These are phyloP conservation scores for Spizella passerina DNA, from an alignment of 2,797 vertebrate species.

Conservation along the genomic window DNA sequence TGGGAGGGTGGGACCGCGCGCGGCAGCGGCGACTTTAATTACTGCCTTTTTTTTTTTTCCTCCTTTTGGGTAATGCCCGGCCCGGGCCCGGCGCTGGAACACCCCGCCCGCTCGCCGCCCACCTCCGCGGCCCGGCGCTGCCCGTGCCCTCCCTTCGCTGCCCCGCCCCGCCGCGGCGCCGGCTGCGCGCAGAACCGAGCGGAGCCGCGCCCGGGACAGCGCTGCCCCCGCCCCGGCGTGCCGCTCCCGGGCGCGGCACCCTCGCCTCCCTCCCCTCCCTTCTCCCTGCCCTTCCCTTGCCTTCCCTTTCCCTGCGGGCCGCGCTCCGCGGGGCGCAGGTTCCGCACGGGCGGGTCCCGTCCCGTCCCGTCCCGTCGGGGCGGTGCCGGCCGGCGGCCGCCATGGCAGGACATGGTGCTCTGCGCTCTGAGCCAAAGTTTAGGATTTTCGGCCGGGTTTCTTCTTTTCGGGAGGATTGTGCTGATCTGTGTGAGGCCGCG, in stretches of 20 bases:
- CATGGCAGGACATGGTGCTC: rapidly evolving
- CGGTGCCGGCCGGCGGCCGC: not conserved
- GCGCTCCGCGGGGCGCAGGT: not conserved
- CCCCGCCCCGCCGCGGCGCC: not conserved
- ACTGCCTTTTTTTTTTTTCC: not conserved
- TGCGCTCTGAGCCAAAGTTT: not conserved
- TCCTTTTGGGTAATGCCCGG: not conserved
- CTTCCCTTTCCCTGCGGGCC: not conserved
- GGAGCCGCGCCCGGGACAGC: not conserved
- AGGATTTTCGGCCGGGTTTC: rapidly evolving
- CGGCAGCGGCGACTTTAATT: constrained; percentile 41
- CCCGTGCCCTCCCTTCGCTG: not conserved
- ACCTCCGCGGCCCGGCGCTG: not conserved
- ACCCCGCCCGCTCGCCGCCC: not conserved
- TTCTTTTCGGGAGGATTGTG: not conserved
- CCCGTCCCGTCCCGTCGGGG: not conserved
- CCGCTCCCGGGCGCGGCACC: not conserved
- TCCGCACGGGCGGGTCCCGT: not conserved
- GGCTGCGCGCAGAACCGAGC: not conserved
- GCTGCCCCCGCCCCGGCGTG: not conserved
- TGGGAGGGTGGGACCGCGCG: constrained; percentile 38
- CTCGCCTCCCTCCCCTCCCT: not conserved
- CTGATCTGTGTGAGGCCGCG: rapidly evolving
- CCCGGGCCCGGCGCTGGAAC: not conserved
- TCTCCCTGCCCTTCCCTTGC: not conserved